These are phyloP conservation scores for Phoeniculus purpureus DNA, from an alignment of 2,797 vertebrate genomes.

Conservation along the genomic window DNA sequence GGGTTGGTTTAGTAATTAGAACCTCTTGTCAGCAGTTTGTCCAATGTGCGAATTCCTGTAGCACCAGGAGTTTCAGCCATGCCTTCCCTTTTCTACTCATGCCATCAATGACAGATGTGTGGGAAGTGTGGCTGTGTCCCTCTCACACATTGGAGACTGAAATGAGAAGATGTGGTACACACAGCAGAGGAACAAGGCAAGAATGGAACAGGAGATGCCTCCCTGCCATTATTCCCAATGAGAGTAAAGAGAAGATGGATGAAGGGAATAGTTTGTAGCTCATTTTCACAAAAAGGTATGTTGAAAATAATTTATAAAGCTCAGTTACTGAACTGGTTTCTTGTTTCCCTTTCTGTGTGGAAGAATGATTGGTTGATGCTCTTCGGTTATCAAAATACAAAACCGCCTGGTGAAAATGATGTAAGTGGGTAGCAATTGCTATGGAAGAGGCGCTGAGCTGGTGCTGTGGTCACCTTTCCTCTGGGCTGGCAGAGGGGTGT, in stretches of 20 bases:
- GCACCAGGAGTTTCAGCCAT: background rate
- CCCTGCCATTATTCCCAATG: background rate
- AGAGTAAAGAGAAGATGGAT: background rate
- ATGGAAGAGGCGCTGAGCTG: background rate
- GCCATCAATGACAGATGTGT: slow-evolving; percentile 76
- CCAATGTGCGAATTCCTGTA: background rate
- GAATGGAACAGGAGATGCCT: background rate
- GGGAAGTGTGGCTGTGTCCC: slow-evolving; percentile 82
- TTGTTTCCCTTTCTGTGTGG: background rate
- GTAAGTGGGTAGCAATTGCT: rapidly evolving
- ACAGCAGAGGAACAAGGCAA: background rate
- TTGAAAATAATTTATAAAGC: slow-evolving; percentile 42
- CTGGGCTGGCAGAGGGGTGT: background rate
- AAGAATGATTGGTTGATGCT: background rate
- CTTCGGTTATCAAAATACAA: background rate
- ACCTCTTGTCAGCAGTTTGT: background rate
- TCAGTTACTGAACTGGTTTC: background rate
- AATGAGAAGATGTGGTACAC: background rate
- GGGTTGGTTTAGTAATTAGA: background rate
- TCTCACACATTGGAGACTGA: slow-evolving; percentile 82
- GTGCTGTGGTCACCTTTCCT: background rate
- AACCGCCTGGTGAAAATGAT: background rate
- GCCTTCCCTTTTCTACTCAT: slow-evolving; percentile 71
- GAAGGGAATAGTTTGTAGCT: background rate
- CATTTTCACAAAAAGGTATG: background rate